Evolutionary conservation across 2,888 invertebrate species (phyloP).

Genomic region (Synergus laeviventris): DNA sequence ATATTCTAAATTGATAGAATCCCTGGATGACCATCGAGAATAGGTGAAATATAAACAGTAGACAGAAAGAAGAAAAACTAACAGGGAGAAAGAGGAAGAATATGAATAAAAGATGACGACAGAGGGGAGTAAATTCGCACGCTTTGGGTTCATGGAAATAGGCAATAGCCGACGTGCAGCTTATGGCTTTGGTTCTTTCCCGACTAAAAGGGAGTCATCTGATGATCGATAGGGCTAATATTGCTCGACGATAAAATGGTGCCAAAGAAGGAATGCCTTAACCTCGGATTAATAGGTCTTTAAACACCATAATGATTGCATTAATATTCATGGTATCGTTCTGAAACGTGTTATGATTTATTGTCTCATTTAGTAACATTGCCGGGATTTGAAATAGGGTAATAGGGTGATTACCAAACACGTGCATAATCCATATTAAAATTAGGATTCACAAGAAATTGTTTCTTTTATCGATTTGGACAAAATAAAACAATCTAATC

Average conservation of each 20-base stretch:
- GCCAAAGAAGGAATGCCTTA: constrained; percentile 71
- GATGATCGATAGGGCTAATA: constrained; percentile 75
- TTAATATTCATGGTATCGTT: constrained; percentile 73
- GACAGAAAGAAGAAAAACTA: constrained; percentile 33
- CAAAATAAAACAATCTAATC: background rate
- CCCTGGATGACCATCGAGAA: constrained; percentile 17
- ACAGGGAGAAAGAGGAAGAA: constrained; percentile 46
- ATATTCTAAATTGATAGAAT: constrained; percentile 13
- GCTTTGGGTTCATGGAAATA: constrained; percentile 57
- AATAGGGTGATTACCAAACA: constrained; percentile 25
- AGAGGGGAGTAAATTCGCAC: constrained; percentile 56
- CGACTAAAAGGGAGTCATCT: constrained; percentile 50
- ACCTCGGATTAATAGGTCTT: constrained; percentile 73
- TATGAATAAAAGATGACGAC: constrained; percentile 68
- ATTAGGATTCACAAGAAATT: constrained; percentile 25
- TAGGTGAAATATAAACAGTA: constrained; percentile 36
- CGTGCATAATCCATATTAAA: constrained; percentile 33
- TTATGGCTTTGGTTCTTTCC: constrained; percentile 51
- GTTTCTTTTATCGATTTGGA: background rate
- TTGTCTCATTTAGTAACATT: constrained; percentile 61
- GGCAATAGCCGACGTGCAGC: constrained; percentile 47
- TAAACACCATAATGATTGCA: constrained; percentile 74
- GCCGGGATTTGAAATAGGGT: constrained; percentile 55
- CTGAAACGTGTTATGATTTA: constrained; percentile 65
- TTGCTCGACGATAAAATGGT: constrained; percentile 69